A percentile compares a stretch with the other conserved stretches of the same genome.
Conservation (phyloP, 2,797 vertebrate genomes). For the Selene dorsalis region DNA sequence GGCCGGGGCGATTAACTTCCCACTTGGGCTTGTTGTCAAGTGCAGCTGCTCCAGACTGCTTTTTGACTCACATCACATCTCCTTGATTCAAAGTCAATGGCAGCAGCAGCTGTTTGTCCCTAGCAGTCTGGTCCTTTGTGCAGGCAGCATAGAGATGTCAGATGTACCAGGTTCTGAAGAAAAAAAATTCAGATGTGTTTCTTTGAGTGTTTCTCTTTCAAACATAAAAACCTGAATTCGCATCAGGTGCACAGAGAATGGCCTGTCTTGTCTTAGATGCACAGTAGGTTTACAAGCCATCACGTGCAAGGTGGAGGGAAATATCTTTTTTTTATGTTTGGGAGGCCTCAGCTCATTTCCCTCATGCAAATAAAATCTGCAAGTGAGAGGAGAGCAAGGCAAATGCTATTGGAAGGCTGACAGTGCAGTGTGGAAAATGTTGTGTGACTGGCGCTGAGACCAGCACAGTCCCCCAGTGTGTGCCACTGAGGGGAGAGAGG, state of each 20-base stretch:
- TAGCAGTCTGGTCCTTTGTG: slow-evolving; percentile 33
- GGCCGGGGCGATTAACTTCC: slow-evolving; percentile 38
- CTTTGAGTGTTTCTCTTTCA: slow-evolving; percentile 3
- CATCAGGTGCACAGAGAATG: not conserved
- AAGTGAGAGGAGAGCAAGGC: slow-evolving; percentile 69
- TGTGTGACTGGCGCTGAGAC: slow-evolving; percentile 72
- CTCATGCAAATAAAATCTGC: slow-evolving; percentile 83
- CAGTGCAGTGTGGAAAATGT: slow-evolving; percentile 82
- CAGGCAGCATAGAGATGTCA: slow-evolving; percentile 12
- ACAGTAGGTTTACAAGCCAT: slow-evolving; percentile 28
- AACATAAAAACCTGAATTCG: slow-evolving; percentile 5
- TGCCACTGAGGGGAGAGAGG: slow-evolving; percentile 50
- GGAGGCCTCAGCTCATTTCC: slow-evolving; percentile 80
- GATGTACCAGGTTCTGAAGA: not conserved
- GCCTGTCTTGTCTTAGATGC: not conserved
- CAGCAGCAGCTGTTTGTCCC: slow-evolving; percentile 71
- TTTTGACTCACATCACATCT: slow-evolving; percentile 59
- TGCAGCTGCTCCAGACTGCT: slow-evolving; percentile 77
- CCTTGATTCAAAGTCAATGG: slow-evolving; percentile 83
- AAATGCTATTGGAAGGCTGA: slow-evolving; percentile 76
- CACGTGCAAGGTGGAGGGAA: slow-evolving; percentile 49
- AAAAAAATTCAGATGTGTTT: slow-evolving; percentile 3
- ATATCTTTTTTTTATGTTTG: slow-evolving; percentile 56
- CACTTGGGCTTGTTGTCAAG: slow-evolving; percentile 74
- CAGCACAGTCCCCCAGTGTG: slow-evolving; percentile 81